Evolutionary conservation across 1,140 invertebrate species (phyloP), one percentile per base, ranked within the genome.

Genomic region (Apolygus lucorum): DNA sequence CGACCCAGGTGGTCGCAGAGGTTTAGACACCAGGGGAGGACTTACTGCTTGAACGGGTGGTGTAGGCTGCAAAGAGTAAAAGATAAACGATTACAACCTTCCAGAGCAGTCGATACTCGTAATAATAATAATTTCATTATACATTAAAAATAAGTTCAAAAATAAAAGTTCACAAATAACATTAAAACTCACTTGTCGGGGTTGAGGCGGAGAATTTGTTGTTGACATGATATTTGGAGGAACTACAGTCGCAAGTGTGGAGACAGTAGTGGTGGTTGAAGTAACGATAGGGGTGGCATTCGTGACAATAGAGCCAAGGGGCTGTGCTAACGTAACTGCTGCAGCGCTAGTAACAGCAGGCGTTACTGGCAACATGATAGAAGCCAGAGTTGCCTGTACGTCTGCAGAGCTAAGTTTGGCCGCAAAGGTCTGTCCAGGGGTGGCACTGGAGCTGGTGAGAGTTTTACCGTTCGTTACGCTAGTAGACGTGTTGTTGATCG

Each of bases 401-500:
- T 72, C 69, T 0, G 73, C 52, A 2, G 71, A 65, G 1, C 83
- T 83, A 52, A 86, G 76, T 76, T 86, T 86, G 0, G 84, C 84
- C 52, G 86, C 84, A 76, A 86, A 87, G 2, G 85, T 85, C 75
- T 85, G 84, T 4, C 54, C 54, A 24, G 54, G 54, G 24, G 80
- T 79, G 1, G 81, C 79, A 25, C 77, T 75, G 64, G 74, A 42
- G 42, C 63, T 67, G 22, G 69, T 26, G 17, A 63, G 22, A 2
- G 59, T 27, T 17, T 49, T 59, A 22, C 62, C 62, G 22, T 63
- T 72, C 83, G 67, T 79, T 11, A 79, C 81, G 17, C 81, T 78
- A 26, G 81, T 76, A 24, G 81, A 79, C 64, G 79, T 74, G 22
- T 63, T 68, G 1, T 26, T 59, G 24, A 28, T 22, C 17, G 17